Evolutionary conservation across 2,797 vertebrate species (phyloP).

Genomic region (Chrosomus eos): DNA sequence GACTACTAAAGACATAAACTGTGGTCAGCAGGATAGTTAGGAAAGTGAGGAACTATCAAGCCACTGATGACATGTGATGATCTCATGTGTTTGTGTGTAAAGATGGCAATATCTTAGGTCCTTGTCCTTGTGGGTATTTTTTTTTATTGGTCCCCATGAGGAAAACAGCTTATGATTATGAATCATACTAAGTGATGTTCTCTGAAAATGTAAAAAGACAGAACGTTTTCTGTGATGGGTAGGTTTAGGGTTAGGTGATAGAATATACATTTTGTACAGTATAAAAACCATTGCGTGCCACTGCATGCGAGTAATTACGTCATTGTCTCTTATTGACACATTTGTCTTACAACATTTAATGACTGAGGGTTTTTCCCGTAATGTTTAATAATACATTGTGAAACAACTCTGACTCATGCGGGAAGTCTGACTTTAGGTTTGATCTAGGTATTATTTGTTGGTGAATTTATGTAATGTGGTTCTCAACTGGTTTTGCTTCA

Average conservation of each 20-base stretch:
- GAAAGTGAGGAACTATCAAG: constrained; percentile 78
- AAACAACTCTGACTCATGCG: background rate
- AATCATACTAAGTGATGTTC: background rate
- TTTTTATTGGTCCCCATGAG: too few species aligned
- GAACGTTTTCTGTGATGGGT: too few species aligned
- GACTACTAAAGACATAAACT: constrained; percentile 80
- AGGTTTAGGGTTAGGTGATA: too few species aligned
- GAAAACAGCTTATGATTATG: background rate
- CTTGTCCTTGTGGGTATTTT: background rate
- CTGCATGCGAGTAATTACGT: constrained; percentile 7
- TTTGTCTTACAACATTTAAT: background rate
- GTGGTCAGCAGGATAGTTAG: constrained; percentile 73
- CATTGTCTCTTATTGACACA: background rate
- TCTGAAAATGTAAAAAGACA: background rate
- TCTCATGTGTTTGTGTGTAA: constrained; percentile 57
- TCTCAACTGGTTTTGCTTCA: background rate
- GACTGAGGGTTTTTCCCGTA: background rate
- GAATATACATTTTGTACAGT: too few species aligned
- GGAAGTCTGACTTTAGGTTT: background rate
- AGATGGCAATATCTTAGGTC: too few species aligned
- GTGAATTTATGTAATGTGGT: background rate
- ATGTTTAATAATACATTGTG: background rate
- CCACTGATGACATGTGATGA: constrained; percentile 79
- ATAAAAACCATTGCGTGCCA: too few species aligned
- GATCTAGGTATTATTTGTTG: background rate